phyloP scores from a whole-genome alignment of 2,888 invertebrate species.

The Deroplatys truncata region DNA sequence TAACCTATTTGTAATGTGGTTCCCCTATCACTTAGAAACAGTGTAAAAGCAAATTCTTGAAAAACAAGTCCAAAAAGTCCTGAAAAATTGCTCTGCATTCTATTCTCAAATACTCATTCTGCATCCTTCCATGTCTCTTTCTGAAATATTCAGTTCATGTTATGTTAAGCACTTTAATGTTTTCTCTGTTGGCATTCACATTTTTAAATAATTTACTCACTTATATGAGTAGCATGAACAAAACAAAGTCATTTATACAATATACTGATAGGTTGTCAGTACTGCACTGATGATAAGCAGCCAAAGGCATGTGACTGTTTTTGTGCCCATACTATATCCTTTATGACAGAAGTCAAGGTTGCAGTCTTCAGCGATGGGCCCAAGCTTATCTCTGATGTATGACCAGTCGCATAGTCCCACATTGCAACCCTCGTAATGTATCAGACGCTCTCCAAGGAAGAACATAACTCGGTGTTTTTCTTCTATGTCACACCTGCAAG shows the following conservation, averaged over 20 bases:
- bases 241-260: too few species aligned
- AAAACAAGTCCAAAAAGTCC: too few species aligned
- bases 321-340: constrained; percentile 8
- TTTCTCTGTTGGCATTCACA: background rate
- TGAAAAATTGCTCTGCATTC: too few species aligned
- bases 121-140: too few species aligned
- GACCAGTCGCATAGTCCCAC: constrained; percentile 77
- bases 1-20: too few species aligned
- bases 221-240: background rate
- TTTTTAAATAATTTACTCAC: background rate
- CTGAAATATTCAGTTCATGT: too few species aligned
- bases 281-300: background rate
- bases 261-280: background rate
- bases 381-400: constrained; percentile 57
- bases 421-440: constrained; percentile 64
- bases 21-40: too few species aligned
- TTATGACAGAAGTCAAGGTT: constrained; percentile 53
- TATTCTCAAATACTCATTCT: too few species aligned
- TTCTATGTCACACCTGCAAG: constrained; percentile 34
- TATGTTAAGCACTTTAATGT: too few species aligned
- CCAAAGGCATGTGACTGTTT: background rate
- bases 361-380: constrained; percentile 52
- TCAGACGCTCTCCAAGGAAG: constrained; percentile 66
- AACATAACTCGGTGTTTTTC: constrained; percentile 59
- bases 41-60: too few species aligned